A percentile compares a stretch with the other conserved stretches of the same genome.
Conservation (phyloP, 2,888 invertebrate genomes). For the Palloptera scutellata region DNA sequence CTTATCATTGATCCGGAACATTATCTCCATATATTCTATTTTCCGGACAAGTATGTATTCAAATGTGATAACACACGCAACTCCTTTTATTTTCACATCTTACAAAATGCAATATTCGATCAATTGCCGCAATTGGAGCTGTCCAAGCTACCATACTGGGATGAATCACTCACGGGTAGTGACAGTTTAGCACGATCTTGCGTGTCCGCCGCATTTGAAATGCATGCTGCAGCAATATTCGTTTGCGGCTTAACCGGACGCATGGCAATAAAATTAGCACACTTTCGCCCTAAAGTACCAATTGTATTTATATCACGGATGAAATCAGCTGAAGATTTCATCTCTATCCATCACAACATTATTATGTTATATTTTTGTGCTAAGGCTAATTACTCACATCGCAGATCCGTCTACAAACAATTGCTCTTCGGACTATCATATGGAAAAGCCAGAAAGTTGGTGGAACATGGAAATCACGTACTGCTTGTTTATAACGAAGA, state of each 20-base stretch:
- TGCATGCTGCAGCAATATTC: conserved; percentile 50
- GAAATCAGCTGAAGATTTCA: conserved; percentile 49
- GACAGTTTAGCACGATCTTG: conserved; percentile 53
- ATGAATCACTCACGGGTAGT: conserved; percentile 48
- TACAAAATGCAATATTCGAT: conserved; percentile 46
- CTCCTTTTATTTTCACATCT: conserved; percentile 43
- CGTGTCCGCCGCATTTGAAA: conserved; percentile 51
- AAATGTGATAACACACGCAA: conserved; percentile 29
- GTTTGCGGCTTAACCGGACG: conserved; percentile 51
- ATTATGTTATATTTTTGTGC: conserved; percentile 48
- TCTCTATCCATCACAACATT: conserved; percentile 52
- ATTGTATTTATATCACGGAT: conserved; percentile 53
- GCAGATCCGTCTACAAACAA: conserved; percentile 43
- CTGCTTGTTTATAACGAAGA: conserved; percentile 50
- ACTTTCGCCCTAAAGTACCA: conserved; percentile 54
- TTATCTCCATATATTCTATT: conserved; percentile 49
- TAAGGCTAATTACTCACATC: conserved; percentile 6
- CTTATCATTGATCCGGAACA: conserved; percentile 46
- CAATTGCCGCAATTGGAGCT: conserved; percentile 41
- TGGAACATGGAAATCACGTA: conserved; percentile 41
- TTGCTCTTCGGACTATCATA: conserved; percentile 49
- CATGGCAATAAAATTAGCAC: conserved; percentile 56
- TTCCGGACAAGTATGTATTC: conserved; percentile 56
- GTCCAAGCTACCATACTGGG: conserved; percentile 45
- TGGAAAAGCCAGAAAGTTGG: conserved; percentile 40